A percentile compares a stretch with the other conserved stretches of the same genome.
Conservation (phyloP, 1,140 invertebrate species). For the Trichogramma pretiosum region DNA sequence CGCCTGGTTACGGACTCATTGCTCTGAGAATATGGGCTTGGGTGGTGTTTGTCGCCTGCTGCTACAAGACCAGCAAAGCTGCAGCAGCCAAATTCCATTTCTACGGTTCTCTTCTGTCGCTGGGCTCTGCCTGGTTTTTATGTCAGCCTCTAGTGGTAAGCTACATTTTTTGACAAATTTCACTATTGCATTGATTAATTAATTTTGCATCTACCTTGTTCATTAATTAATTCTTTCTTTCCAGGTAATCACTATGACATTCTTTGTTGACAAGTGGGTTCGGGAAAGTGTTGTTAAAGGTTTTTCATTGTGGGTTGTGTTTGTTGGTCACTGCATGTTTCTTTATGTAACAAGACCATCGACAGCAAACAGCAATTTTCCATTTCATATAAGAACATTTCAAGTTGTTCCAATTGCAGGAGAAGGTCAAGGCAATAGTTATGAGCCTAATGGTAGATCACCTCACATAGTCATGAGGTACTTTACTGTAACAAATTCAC, state of each 20-base stretch:
- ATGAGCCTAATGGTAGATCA: constrained; percentile 32
- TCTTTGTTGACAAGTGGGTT: constrained; percentile 81
- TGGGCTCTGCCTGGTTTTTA: constrained; percentile 55
- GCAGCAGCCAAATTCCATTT: constrained; percentile 46
- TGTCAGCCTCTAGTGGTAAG: constrained; percentile 33
- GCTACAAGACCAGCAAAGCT: constrained; percentile 29
- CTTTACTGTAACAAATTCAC: constrained; percentile 25
- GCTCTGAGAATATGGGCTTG: constrained; percentile 68
- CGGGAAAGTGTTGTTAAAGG: constrained; percentile 78
- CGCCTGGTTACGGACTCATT: constrained; percentile 77
- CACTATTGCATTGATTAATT: neutral
- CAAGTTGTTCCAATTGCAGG: constrained; percentile 32
- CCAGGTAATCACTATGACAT: constrained; percentile 71
- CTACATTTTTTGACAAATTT: neutral
- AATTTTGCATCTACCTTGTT: too few species aligned
- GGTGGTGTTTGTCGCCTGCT: constrained; percentile 75
- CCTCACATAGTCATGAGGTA: constrained; percentile 18
- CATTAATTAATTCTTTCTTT: constrained; percentile 46
- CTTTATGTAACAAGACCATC: constrained; percentile 44
- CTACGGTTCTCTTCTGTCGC: constrained; percentile 74
- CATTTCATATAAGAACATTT: constrained; percentile 37
- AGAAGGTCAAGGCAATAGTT: constrained; percentile 30
- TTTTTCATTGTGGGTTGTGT: constrained; percentile 65
- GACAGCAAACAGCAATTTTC: constrained; percentile 32
- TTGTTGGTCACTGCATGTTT: constrained; percentile 73